Evolutionary conservation across 2,888 invertebrate genomes (phyloP).

Genomic region (Rotaria sp.): DNA sequence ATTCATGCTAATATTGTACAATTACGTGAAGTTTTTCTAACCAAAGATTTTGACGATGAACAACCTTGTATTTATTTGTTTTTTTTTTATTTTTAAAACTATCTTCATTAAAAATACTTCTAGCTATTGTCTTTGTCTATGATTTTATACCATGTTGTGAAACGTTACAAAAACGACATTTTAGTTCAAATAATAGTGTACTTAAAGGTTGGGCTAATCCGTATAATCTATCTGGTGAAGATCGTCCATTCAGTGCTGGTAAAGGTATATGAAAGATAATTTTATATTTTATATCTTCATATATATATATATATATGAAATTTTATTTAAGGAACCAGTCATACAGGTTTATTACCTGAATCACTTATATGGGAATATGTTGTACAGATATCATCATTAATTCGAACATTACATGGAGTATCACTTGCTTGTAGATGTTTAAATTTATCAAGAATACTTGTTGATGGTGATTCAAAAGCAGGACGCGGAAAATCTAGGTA

Average conservation of each 20-base stretch:
- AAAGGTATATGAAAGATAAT: conserved; percentile 43
- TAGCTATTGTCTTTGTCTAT: conserved; percentile 89
- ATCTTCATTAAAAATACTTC: conserved; percentile 45
- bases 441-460: conserved; percentile 78
- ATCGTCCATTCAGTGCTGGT: conserved; percentile 46
- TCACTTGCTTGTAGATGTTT: conserved; percentile 73
- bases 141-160: conserved; percentile 85
- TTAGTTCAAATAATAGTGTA: conserved; percentile 55
- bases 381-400: conserved; percentile 84
- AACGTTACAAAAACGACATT: conserved; percentile 77
- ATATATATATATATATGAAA: too few species aligned
- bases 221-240: conserved; percentile 46
- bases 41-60: conserved; percentile 83
- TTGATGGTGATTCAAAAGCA: conserved; percentile 49
- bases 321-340: conserved; percentile 22
- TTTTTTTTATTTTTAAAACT: conserved; percentile 30
- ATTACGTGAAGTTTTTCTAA: conserved; percentile 82
- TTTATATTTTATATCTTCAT: not conserved
- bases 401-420: conserved; percentile 77
- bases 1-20: conserved; percentile 88
- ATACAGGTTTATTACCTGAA: conserved; percentile 72
- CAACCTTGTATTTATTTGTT: conserved; percentile 64
- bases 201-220: conserved; percentile 49
- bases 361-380: conserved; percentile 87
- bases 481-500: conserved; percentile 23